Conservation (phyloP, 2,797 vertebrate genomes). For the Gallinago stenura region DNA sequence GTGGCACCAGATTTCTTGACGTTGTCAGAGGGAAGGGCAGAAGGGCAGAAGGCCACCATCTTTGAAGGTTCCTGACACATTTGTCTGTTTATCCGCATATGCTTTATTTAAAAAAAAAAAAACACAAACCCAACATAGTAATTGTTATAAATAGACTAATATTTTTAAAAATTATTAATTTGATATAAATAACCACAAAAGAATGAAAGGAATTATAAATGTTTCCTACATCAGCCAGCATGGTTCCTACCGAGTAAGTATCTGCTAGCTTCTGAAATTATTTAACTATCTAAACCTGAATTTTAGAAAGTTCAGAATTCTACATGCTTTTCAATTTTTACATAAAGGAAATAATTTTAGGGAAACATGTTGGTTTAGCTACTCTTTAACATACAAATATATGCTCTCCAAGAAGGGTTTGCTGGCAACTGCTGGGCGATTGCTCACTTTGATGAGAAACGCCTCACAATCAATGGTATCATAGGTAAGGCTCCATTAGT, state of each 20-base stretch:
- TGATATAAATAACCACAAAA: neutral
- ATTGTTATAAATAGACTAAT: neutral
- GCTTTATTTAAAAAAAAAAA: neutral
- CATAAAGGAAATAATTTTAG: neutral
- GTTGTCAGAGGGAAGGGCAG: neutral
- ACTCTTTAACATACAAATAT: too few relatives aligned
- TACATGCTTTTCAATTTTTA: neutral
- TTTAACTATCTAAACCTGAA: neutral
- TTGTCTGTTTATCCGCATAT: neutral
- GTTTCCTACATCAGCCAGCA: neutral
- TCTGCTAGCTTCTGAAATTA: neutral
- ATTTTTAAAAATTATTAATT: neutral
- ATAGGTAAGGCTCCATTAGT: neutral
- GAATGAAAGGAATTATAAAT: neutral
- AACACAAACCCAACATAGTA: neutral
- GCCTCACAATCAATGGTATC: accelerated
- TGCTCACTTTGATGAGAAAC: neutral
- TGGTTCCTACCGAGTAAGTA: neutral
- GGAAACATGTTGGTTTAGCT: neutral
- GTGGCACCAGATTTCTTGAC: neutral
- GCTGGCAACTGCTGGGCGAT: neutral
- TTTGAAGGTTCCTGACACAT: neutral
- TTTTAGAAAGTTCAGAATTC: neutral
- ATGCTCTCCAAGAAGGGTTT: neutral
- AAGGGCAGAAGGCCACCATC: too few relatives aligned